phyloP scores from a whole-genome alignment of 1,140 invertebrate genomes.

The Thaumatotibia leucotreta region DNA sequence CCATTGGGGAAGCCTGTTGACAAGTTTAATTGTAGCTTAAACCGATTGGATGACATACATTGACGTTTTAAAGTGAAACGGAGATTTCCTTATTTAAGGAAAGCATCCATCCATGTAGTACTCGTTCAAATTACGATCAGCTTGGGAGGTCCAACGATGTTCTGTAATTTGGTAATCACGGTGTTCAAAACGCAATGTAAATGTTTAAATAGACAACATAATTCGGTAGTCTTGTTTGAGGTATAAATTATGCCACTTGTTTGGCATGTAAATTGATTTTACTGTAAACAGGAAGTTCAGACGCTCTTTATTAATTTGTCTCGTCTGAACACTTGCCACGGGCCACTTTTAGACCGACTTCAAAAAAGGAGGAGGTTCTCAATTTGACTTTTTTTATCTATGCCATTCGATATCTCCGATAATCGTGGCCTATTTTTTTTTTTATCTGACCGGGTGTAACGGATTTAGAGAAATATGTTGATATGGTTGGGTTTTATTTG shows the following conservation, averaged over 20 bases:
- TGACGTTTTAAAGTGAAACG: not conserved
- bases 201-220: slow-evolving; percentile 9
- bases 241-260: not conserved
- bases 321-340: no score
- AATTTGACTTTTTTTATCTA: no score
- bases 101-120: not conserved
- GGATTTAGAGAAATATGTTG: no score
- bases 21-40: not conserved
- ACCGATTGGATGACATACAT: not conserved
- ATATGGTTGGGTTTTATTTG: no score
- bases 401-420: no score
- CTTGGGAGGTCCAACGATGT: not conserved
- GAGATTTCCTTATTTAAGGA: not conserved
- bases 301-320: not conserved
- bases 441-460: no score
- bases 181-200: not conserved
- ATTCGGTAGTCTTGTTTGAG: not conserved
- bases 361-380: no score
- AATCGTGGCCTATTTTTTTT: no score
- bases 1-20: not conserved
- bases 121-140: not conserved
- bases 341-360: no score
- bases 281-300: not conserved
- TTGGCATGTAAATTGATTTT: not conserved
- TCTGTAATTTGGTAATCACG: not conserved